Conservation (phyloP, 2,797 vertebrate genomes). For the Pseudocheirus occidentalis region DNA sequence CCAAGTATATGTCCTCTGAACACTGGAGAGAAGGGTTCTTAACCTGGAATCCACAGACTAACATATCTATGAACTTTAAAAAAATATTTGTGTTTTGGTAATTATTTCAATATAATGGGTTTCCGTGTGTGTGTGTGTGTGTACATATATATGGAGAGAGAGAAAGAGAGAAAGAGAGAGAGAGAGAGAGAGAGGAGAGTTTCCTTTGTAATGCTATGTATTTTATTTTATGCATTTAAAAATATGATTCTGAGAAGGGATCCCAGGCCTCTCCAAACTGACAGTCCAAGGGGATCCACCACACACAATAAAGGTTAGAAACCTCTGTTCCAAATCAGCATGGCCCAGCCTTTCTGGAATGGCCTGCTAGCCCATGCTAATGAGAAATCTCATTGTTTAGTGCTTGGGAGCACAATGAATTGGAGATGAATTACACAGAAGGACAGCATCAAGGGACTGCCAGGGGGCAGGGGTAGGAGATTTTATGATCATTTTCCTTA, state of each 20-base stretch:
- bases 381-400: not conserved
- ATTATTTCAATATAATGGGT: not conserved
- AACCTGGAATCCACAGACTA: not conserved
- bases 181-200: not conserved
- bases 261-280: not conserved
- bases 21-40: not conserved
- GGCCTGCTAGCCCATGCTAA: not conserved
- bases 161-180: no score
- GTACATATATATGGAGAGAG: no score
- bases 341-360: not conserved
- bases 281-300: not conserved
- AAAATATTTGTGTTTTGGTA: no score
- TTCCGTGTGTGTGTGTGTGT: no score
- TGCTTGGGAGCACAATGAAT: not conserved
- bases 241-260: not conserved
- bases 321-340: not conserved
- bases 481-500: not conserved
- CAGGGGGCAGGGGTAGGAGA: accelerated
- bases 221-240: not conserved
- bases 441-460: not conserved
- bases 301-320: not conserved
- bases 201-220: not conserved
- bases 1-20: not conserved
- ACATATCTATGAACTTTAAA: not conserved
- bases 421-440: not conserved